These are phyloP conservation scores for Dasyurus viverrinus DNA, from an alignment of 2,113 vertebrate genomes.

Conservation along the genomic window DNA sequence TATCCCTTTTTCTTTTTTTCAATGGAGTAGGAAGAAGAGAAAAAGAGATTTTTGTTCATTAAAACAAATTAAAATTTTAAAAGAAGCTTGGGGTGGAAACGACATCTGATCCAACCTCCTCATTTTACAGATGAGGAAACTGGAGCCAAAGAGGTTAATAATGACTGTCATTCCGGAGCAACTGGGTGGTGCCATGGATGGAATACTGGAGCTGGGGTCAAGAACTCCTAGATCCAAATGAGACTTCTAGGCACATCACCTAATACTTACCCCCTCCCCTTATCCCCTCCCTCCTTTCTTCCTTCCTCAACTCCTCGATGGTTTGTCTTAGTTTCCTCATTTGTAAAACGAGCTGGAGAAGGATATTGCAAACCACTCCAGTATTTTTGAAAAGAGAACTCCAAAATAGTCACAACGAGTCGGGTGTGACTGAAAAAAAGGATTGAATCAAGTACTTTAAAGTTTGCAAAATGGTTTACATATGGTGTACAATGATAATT, in stretches of 20 bases:
- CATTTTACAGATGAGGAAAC: background rate
- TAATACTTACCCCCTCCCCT: too few relatives aligned
- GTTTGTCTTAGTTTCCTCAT: background rate
- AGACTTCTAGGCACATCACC: too few relatives aligned
- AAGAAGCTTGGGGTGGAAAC: background rate
- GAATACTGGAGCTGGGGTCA: background rate
- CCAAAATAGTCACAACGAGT: background rate
- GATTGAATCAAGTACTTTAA: background rate
- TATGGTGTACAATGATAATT: background rate
- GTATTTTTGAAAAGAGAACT: background rate
- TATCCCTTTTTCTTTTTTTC: background rate
- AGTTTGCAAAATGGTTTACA: background rate
- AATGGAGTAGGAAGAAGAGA: background rate
- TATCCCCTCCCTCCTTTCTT: too few relatives aligned
- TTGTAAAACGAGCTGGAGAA: background rate
- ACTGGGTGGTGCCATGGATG: background rate
- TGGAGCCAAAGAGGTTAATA: background rate
- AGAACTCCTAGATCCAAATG: too few relatives aligned
- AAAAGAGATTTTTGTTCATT: background rate
- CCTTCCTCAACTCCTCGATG: too few relatives aligned
- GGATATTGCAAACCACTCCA: background rate
- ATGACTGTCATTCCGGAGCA: background rate
- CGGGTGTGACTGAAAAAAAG: background rate
- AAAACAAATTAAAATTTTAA: background rate
- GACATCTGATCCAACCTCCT: background rate